Base-by-base conservation (phyloP, 2,797 vertebrate species). In the Tadarida brasiliensis region DNA sequence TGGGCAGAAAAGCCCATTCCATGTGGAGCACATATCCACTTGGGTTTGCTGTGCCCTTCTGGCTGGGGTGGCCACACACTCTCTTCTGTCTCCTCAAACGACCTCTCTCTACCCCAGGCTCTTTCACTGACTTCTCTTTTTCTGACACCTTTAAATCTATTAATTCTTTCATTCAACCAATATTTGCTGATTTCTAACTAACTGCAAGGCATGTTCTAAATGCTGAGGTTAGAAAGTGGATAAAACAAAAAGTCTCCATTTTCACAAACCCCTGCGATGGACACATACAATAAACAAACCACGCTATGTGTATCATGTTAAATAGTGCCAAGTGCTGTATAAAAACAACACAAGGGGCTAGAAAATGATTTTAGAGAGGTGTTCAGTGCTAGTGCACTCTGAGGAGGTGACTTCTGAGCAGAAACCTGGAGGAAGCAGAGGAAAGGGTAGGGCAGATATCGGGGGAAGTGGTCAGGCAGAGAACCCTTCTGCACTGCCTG, bases 161-260 rank as follows among this genome's bases (percentile, higher is more conserved):
- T 77, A 17, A 68, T 35, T 67, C 35, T 49, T 93, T 68, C 59
- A n/a, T 73, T 44, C 11, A 63, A 33, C 4, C 28, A 88, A 22
- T n/a, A 70, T 8, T 44, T 63, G 61, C 22, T 84, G 70, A 95
- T 63, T 65, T 54, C 33, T 84, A 78, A 78, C 30, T 81, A 87
- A 77, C 61, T 56, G 33, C 51, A 82, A 87, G 59, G 49, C 57
- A 26, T 81, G 28, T 57, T 91, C 74, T 57, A 59, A 91, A 95
- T 63, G 90, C 54, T 56, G 54, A 92, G 54, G 47, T 71, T 47
- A 54, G 33, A 70, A 47, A 35, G 14, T 49, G 35, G 54, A 65
- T 19, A 73, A 86, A 73, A 65, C 24, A 91, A 20, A 90, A 81
- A 63, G 15, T 56, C 65, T 49, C 68, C 49, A 47, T 39, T 44